Base-by-base conservation (phyloP, 2,113 vertebrate genomes). In the Telmatochromis brachygnathus region DNA sequence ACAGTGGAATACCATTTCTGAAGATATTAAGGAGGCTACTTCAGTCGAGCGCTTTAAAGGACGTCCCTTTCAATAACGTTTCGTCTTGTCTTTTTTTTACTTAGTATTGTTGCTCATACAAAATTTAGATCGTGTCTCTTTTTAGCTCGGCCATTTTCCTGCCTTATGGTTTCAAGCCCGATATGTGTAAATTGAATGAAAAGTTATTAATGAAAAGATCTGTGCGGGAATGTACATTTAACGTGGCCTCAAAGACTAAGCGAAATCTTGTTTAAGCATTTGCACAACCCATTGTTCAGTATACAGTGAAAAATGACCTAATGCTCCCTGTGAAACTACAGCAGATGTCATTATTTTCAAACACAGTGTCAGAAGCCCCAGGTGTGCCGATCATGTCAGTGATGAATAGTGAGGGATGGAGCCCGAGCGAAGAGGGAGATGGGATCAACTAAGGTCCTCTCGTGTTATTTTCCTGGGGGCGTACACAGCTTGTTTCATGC, bases 381-480 rank as follows among this genome's bases (percentile, higher is more conserved):
- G 85, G 86, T 94, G 91, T 85, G 86, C 82, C 30, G 65, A 90
- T 89, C 86, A 62, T 39, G 56, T 83, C 86, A 53, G 68, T 91
- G 87, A 94, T 87, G 88, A 89, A 88, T 85, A 23, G 85, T 19
- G 45, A 79, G 75, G 84, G 81, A 37, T 85, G 83, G 70, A 87
- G 81, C 51, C 45, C 4, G 37, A 92, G 70, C 45, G 84, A 56
- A 87, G 82, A 89, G 55, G 58, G 55, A 87, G 83, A 85, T 55
- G 73, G 79, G 83, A 88, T 91, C 42, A 79, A 84, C 83, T 47
- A 4, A 91, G 91, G 92, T 86, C 91, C 84, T 87, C 81, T 91
- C 62, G n/a, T 92, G 89, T 91, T 94, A 84, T 91, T 91, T 94
- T 90, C 87, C 85, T 47, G 81, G 55, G 90, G 94, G 89, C 19